Base-by-base conservation (phyloP, 2,113 vertebrate genomes). In the Piaya cayana region DNA sequence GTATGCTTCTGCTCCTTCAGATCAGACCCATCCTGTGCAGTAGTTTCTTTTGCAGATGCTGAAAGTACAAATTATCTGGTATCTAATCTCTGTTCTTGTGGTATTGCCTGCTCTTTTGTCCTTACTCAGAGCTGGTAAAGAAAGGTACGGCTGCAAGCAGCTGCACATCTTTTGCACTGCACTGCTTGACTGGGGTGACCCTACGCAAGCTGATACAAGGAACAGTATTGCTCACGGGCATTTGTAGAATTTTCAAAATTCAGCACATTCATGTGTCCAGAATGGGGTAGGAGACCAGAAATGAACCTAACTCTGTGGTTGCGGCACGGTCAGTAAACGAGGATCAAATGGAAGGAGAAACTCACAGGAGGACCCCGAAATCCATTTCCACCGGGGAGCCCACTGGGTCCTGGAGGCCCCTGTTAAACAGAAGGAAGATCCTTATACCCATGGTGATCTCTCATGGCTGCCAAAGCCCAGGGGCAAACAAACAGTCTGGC, bases 401-500 rank as follows among this genome's bases (percentile, higher is more conserved):
- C 99, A 15, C 99, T 99, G 89, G 98, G 98, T 97, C 99, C 99
- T 58, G 99, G 97, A 75, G 98, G 98, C 19, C 99, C 99, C 99
- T 99, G 90, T 90, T 36, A 97, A 45, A 89, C 21, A 96, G 84
- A 91, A 55, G 69, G 19, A 55, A 70, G 49, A 72, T 29, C 6
- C 56, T 74, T 11, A 62, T 21, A 52, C 2, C 43, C 50, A 3
- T 2, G 47, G 32, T 1, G 5, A 65, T 45, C 74, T 10, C 2
- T 4, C 27, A 1, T 1, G 55, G 47, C 47, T 86, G 64, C 52
- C 91, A 75, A 43, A 80, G 4, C 37, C 56, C 43, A 26, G 29
- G 27, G 59, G 16, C 4, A 63, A 68, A 10, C 16, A 36, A 45
- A 49, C 25, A 26, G 11, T 0, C n/a, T 67, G 75, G 30, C 30